Evolutionary conservation across 2,888 invertebrate genomes (phyloP).

Genomic region (Lithodes maja): DNA sequence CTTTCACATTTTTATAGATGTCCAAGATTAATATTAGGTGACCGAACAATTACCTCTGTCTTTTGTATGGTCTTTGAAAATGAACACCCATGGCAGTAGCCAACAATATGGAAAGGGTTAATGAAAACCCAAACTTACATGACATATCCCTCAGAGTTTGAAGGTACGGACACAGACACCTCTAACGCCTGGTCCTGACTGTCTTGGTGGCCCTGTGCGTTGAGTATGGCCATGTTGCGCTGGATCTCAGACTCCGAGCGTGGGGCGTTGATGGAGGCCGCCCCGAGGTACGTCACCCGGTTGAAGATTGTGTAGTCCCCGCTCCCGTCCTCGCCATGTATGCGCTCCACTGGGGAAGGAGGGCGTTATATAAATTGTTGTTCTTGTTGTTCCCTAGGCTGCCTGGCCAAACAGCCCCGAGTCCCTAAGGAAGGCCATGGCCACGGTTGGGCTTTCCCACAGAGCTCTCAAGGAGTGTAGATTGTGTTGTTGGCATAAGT

Average conservation of each 20-base stretch:
- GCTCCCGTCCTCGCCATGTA: constrained; percentile 52
- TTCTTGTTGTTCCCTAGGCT: no score
- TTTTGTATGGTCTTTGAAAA: no score
- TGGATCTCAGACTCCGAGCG: constrained; percentile 95
- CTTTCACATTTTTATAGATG: no score
- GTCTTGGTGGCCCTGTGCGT: constrained; percentile 78
- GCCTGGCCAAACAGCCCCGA: no score
- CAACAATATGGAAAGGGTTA: no score
- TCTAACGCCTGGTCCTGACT: constrained; percentile 84
- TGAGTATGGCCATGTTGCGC: constrained; percentile 92
- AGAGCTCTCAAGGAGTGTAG: no score
- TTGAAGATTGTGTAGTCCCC: constrained; percentile 91
- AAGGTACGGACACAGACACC: constrained; percentile 93
- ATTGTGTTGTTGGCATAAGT: no score
- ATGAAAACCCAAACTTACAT: constrained; percentile 81
- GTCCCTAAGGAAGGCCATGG: no score
- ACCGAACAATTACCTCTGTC: no score
- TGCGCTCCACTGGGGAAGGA: constrained; percentile 39
- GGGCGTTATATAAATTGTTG: neutral
- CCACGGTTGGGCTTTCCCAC: no score
- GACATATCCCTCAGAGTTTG: constrained; percentile 93
- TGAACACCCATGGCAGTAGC: no score
- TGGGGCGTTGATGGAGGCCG: constrained; percentile 92
- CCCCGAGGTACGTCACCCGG: constrained; percentile 94
- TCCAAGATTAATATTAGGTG: no score